Base-by-base conservation (phyloP, 2,797 vertebrate species). In the Crax fasciolata region DNA sequence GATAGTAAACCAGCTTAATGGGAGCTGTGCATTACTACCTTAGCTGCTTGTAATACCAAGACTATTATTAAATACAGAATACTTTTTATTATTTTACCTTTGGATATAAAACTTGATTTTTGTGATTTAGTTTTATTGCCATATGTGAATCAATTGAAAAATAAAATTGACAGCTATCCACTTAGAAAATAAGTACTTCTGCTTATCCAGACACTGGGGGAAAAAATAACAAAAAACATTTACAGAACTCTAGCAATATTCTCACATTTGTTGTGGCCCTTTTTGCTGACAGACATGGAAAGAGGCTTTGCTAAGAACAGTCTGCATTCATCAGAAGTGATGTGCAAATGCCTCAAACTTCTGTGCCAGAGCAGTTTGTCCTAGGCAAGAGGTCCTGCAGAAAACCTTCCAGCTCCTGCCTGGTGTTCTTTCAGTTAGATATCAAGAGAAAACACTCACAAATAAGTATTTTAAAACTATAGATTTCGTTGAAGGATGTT, bases 381-480 rank as follows among this genome's bases (percentile, higher is more conserved):
- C 8, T 30, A 41, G 5, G 16, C 2, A 30, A 30, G 17, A 19
- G 4, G 16, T 57, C 46, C 2, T 77, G 18, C 25, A 35, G 59
- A 74, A 68, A 54, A 1, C 32, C 1, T 18, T 93, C 67, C 39
- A 58, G 2, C 21, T 62, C 73, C n/a, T 75, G 28, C 46, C 4
- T 79, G 5, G 2, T 5, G 18, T 55, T 68, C 38, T 74, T 89
- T 73, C 23, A 72, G 63, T 48, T 14, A 39, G 28, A 20, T 43
- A 46, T 0, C 1, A 2, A 71, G 38, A 11, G 63, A 72, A 65
- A 82, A 11, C 4, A 4, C 11, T 65, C 6, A 2, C 1, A 1
- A 27, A 65, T n/a, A 72, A 84, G 17, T 8, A 7, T 78, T 72
- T 43, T 9, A 0, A 35, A 67, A 10, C 30, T 1, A 2, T 10